phyloP scores from a whole-genome alignment of 2,888 invertebrate genomes.

The Lithophane socia region DNA sequence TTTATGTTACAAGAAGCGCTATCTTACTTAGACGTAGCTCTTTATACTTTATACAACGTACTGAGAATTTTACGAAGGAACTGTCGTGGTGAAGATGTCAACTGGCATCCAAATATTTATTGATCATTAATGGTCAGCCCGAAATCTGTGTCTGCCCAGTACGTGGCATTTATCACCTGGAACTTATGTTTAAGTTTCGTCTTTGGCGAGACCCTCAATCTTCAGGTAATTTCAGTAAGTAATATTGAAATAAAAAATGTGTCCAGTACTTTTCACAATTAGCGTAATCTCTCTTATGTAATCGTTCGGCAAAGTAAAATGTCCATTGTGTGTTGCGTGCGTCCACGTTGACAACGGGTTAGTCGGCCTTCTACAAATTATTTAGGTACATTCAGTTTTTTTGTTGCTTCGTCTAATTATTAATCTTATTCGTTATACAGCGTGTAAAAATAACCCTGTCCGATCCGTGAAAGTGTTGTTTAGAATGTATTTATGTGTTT shows the following conservation, averaged over 20 bases:
- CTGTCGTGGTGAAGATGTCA: conserved; percentile 18
- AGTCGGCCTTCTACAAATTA: not conserved
- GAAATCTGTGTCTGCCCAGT: not conserved
- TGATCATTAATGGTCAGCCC: not conserved
- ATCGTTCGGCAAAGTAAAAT: not conserved
- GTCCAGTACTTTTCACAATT: not conserved
- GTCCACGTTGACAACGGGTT: not conserved
- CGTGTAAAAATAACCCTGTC: too few species aligned
- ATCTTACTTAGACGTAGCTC: conserved; percentile 38
- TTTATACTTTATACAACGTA: conserved; percentile 44
- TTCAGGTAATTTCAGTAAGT: not conserved
- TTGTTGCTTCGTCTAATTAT: too few species aligned
- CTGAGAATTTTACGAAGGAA: conserved; percentile 23
- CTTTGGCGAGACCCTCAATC: not conserved
- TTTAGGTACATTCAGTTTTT: not conserved
- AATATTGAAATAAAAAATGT: not conserved
- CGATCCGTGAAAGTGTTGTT: too few species aligned
- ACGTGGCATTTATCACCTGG: not conserved
- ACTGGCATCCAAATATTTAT: not conserved
- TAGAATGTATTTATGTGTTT: too few species aligned
- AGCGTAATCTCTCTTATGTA: not conserved
- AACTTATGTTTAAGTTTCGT: not conserved
- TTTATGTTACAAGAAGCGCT: conserved; percentile 53
- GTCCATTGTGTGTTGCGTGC: not conserved
- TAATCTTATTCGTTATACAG: not conserved